phyloP scores from a whole-genome alignment of 2,797 vertebrate genomes.

The Balearica regulorum region DNA sequence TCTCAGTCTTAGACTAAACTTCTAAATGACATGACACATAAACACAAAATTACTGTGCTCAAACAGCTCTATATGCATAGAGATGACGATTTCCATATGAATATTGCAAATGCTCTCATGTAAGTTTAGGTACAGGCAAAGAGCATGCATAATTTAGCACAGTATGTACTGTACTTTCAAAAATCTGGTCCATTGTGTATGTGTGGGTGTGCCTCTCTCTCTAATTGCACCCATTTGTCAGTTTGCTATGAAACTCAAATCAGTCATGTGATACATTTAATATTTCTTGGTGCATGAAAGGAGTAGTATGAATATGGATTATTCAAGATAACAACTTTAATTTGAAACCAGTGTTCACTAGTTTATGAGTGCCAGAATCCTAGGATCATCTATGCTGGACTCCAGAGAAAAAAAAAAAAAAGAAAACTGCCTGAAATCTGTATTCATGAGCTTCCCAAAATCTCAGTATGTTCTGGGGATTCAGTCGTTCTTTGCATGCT shows the following conservation, averaged over 20 bases:
- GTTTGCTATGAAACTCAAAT: slow-evolving; percentile 60
- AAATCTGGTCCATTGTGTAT: slow-evolving; percentile 68
- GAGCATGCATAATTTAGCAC: slow-evolving; percentile 58
- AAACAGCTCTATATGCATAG: slow-evolving; percentile 44
- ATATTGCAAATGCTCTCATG: slow-evolving; percentile 61
- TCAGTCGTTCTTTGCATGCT: not conserved
- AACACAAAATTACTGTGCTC: slow-evolving; percentile 52
- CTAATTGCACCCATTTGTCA: slow-evolving; percentile 68
- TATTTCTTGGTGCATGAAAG: slow-evolving; percentile 48
- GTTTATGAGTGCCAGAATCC: not conserved
- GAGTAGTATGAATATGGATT: slow-evolving; percentile 55
- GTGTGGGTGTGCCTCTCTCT: slow-evolving; percentile 63
- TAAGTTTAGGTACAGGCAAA: slow-evolving; percentile 66
- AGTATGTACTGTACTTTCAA: slow-evolving; percentile 64
- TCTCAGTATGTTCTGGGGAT: not conserved
- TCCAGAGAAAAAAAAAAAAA: not conserved
- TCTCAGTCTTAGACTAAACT: slow-evolving; percentile 42
- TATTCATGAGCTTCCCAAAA: not conserved
- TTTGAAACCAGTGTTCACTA: not conserved
- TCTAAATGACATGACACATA: slow-evolving; percentile 42
- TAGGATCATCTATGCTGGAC: slow-evolving; percentile 2
- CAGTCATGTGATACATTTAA: slow-evolving; percentile 56
- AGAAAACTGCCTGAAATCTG: not conserved
- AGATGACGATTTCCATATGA: slow-evolving; percentile 63
- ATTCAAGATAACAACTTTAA: slow-evolving; percentile 12